Base-by-base conservation (phyloP, 2,113 vertebrate genomes). In the Perca fluviatilis region DNA sequence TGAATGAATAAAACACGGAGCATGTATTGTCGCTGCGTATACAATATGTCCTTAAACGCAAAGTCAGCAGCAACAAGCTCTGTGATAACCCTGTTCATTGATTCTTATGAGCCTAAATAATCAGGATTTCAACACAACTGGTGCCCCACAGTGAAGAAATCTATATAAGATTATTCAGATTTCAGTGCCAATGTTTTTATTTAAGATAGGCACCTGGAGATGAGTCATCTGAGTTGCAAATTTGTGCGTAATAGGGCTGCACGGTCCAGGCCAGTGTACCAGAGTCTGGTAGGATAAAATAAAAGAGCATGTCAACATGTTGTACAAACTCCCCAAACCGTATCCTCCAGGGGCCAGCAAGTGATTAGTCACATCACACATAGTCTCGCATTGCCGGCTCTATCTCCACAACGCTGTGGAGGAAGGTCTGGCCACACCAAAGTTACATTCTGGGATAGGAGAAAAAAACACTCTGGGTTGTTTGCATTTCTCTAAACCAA, bases 321-420 rank as follows among this genome's bases (percentile, higher is more conserved):
- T 50, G n/a, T 15, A 11, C 14, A 27, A 27, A 49, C 1, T 63
- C 33, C 2, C 54, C 23, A 30, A 21, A 27, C n/a, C 19, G 69
- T 19, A 4, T 30, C 25, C 30, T 33, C 18, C 43, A 54, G 16
- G 33, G 50, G 46, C 23, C 54, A 56, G 69, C 63, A 73, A 66
- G 54, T 60, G 54, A 67, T 83, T 49, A 61, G 21, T 61, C 62
- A 78, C 61, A 66, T 65, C 33, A 3, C 25, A 46, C 30, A 30
- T 30, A 33, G 33, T 33, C 33, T 33, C 33, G 5, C 33, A 33
- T 33, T 5, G 33, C 33, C 33, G 5, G 33, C 33, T 6, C 33
- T 33, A 6, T 33, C 33, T 33, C 33, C 33, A 6, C 5, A 33
- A 6, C 5, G 33, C 33, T 33, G 33, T 33, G 33, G 33, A 33